Percentiles rank a stretch among this genome's conserved stretches.
Evolutionary conservation across 2,113 vertebrate species (phyloP).

Genomic region (Sphyrna mokarran): DNA sequence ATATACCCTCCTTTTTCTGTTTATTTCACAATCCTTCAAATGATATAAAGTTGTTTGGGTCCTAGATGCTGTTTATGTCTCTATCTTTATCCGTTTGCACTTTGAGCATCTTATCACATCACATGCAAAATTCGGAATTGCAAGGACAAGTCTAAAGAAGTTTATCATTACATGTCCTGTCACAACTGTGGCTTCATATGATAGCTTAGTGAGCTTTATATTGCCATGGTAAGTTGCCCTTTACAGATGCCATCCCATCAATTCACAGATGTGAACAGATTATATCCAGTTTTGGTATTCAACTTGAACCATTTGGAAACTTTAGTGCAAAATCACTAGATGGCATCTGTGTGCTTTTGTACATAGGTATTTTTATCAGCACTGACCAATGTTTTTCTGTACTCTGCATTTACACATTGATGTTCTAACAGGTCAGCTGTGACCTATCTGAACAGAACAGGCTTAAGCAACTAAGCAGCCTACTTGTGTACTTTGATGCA

Average conservation of each 20-base stretch:
- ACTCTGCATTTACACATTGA: neutral
- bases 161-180: neutral
- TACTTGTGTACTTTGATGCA: neutral
- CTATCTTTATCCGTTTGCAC: too few species aligned
- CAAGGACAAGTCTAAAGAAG: neutral
- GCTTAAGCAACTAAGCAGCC: neutral
- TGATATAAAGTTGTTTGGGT: too few species aligned
- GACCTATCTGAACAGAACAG: too few species aligned
- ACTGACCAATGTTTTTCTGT: too few species aligned
- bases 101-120: too few species aligned
- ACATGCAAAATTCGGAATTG: neutral
- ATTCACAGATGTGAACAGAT: neutral
- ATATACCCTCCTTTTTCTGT: too few species aligned
- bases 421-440: too few species aligned
- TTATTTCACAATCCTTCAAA: too few species aligned
- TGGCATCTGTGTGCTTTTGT: neutral
- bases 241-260: neutral
- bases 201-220: neutral
- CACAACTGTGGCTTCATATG: neutral
- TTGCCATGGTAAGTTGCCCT: neutral
- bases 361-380: too few species aligned
- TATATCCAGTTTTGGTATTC: neutral
- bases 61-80: too few species aligned
- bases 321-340: neutral
- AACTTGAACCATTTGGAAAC: neutral